These are phyloP conservation scores for Pimephales promelas DNA, from an alignment of 2,113 vertebrate genomes.

Conservation along the genomic window DNA sequence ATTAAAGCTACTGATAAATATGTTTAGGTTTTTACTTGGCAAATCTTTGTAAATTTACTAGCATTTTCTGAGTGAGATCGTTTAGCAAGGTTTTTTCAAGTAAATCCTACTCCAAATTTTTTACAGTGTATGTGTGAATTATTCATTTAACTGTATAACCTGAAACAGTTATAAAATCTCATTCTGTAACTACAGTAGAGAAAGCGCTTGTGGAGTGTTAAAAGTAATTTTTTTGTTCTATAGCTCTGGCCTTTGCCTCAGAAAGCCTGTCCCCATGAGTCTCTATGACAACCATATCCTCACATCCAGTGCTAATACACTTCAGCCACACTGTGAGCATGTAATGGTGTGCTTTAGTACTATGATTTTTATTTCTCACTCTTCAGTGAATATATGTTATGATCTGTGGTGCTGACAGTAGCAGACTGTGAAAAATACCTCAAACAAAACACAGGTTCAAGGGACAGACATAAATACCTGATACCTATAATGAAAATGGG, in stretches of 20 bases:
- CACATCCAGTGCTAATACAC: conserved; percentile 29
- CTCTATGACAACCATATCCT: conserved; percentile 54
- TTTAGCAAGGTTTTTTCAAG: too few relatives aligned
- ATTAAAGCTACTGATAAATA: too few relatives aligned
- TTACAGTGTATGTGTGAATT: too few relatives aligned
- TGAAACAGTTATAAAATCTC: neutral
- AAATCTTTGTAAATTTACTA: too few relatives aligned
- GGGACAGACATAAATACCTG: neutral
- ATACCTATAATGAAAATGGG: conserved; percentile 35
- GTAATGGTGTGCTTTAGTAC: neutral
- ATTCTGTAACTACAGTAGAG: neutral
- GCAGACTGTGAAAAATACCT: neutral
- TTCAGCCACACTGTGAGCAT: neutral
- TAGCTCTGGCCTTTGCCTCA: conserved; percentile 20
- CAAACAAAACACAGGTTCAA: neutral
- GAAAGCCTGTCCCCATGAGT: conserved; percentile 31
- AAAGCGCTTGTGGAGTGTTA: conserved; percentile 6
- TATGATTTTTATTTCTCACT: neutral
- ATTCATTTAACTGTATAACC: too few relatives aligned
- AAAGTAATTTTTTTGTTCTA: conserved; percentile 4
- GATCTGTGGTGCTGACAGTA: neutral
- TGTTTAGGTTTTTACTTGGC: too few relatives aligned
- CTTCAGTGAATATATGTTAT: neutral
- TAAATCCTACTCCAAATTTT: too few relatives aligned
- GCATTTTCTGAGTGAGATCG: too few relatives aligned